Base-by-base conservation (phyloP, 92 coral and sea anemone genomes). In the Porites rus region DNA sequence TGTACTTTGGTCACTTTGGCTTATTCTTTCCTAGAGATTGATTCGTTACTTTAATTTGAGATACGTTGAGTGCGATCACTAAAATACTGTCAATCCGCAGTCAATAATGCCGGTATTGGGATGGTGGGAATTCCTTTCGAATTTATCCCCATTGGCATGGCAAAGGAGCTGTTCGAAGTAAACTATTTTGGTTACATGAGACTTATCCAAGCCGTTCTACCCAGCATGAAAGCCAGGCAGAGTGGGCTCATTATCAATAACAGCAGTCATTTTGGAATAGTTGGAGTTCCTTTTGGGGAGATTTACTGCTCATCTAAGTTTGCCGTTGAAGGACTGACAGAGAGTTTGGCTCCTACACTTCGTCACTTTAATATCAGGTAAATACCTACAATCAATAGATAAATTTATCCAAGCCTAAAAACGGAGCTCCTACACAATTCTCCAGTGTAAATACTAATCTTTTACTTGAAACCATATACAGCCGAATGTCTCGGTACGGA, bases 61-160 rank as follows among this genome's bases (percentile, higher is more conserved):
- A 92, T 54, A 90, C 89, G 89, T 94, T 94, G 14, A 87, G 92
- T n/a, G 90, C 90, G 95, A 77, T 95, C 31, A 28, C 31, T 28
- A 92, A 95, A 92, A 70, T 88, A 90, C 25, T 54, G 10, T 54
- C 12, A 54, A 51, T 75, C 43, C 63, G 18, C 88, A 95, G 98
- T 95, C 38, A 95, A 93, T 76, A 95, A 95, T 73, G 98, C 98
- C 2, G 98, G 93, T n/a, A 53, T 90, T 70, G 98, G 92, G 21
- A 70, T 84, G 8, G 31, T 80, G 8, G 91, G 88, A 20, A 83
- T 90, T 2, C 60, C 63, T 10, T 58, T 94, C 58, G 98, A 95
- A 59, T 83, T 88, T 72, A 86, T 74, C 8, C 62, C 72, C 14
- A 69, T 83, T 61, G 95, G 93, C 53, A 74, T 75, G 18, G 87